phyloP scores from a whole-genome alignment of 2,113 vertebrate species.

The Rynchops niger region DNA sequence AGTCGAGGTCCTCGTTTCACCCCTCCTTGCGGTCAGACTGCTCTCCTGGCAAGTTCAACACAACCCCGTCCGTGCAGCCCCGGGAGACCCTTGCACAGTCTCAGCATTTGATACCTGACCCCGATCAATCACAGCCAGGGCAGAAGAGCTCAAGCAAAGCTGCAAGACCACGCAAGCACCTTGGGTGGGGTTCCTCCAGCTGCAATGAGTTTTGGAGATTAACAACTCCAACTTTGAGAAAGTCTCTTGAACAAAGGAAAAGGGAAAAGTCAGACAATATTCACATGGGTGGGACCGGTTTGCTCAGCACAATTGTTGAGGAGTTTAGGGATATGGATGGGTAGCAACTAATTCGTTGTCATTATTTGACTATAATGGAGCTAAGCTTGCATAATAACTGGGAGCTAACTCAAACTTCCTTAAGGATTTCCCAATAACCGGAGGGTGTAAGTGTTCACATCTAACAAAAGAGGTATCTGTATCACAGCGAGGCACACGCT shows the following conservation, averaged over 20 bases:
- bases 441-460: not conserved
- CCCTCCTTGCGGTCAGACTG: not conserved
- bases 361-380: not conserved
- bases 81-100: not conserved
- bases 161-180: accelerated
- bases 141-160: not conserved
- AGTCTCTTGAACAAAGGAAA: not conserved
- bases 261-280: not conserved
- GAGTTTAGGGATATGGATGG: not conserved
- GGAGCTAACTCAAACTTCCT: not conserved
- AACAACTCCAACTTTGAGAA: not conserved
- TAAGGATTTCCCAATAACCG: not conserved
- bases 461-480: not conserved
- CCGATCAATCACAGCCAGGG: not conserved
- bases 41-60: accelerated
- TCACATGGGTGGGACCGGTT: not conserved
- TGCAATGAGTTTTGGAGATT: not conserved
- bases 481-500: accelerated
- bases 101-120: accelerated
- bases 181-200: not conserved
- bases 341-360: not conserved
- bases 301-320: not conserved
- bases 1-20: not conserved
- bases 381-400: not conserved
- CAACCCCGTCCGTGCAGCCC: not conserved